Evolutionary conservation across 1,140 invertebrate genomes (phyloP).

Genomic region (Dysdera silvatica): DNA sequence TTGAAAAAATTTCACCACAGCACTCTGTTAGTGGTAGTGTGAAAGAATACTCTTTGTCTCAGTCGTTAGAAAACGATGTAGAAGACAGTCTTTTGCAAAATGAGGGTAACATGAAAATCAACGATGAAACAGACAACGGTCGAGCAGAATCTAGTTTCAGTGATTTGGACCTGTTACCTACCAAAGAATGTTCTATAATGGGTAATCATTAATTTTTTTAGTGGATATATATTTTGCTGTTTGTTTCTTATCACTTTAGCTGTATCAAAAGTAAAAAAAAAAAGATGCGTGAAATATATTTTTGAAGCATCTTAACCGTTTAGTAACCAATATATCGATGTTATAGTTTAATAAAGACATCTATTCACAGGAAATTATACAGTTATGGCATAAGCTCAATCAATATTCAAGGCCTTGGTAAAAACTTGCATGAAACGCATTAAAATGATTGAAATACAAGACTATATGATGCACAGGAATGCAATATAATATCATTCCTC

Average conservation of each 20-base stretch:
- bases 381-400: too few relatives aligned
- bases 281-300: neutral
- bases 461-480: too few relatives aligned
- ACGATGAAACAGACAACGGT: conserved; percentile 9
- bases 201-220: neutral
- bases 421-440: too few relatives aligned
- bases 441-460: too few relatives aligned
- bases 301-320: neutral
- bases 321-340: neutral
- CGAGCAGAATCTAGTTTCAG: conserved; percentile 23
- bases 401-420: too few relatives aligned
- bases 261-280: neutral
- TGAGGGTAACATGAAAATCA: neutral
- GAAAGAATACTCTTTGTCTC: too few relatives aligned
- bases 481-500: too few relatives aligned
- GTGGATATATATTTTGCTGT: neutral
- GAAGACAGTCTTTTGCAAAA: too few relatives aligned
- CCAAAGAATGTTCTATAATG: conserved; percentile 16
- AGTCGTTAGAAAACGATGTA: too few relatives aligned
- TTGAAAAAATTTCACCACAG: too few relatives aligned
- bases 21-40: too few relatives aligned
- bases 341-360: neutral
- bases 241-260: neutral
- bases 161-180: conserved; percentile 27
- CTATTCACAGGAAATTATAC: neutral